Percentiles rank a stretch among this genome's conserved stretches.
phyloP scores from a whole-genome alignment of 2,888 invertebrate genomes.

The Drosophila pegasa region DNA sequence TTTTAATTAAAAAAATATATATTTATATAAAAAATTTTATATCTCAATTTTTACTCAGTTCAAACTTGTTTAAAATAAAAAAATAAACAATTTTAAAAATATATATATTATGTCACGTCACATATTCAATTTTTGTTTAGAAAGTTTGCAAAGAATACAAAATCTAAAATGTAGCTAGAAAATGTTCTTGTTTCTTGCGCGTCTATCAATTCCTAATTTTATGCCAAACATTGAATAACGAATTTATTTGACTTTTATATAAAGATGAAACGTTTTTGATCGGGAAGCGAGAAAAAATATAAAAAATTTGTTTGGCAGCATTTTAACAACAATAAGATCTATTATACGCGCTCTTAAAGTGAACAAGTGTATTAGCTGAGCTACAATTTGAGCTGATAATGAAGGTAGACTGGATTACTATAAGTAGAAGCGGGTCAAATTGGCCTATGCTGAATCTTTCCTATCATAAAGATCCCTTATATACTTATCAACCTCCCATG shows the following conservation, averaged over 20 bases:
- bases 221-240: conserved; percentile 5
- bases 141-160: not conserved
- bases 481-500: too few relatives aligned
- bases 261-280: conserved; percentile 5
- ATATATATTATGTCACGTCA: too few relatives aligned
- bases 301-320: conserved; percentile 1
- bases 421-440: too few relatives aligned
- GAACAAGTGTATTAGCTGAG: not conserved
- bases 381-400: too few relatives aligned
- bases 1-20: too few relatives aligned
- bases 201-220: conserved; percentile 5
- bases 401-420: too few relatives aligned
- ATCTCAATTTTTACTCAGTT: too few relatives aligned
- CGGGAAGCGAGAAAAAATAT: not conserved
- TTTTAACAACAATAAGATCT: not conserved
- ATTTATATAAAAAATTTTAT: too few relatives aligned
- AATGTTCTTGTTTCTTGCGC: conserved; percentile 2
- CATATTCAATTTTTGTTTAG: not conserved
- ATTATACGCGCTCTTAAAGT: not conserved
- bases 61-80: not conserved
- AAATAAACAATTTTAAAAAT: not conserved
- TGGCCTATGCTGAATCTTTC: too few relatives aligned
- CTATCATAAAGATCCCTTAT: too few relatives aligned
- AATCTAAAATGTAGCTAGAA: not conserved
- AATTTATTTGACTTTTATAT: conserved; percentile 10